Evolutionary conservation across 2,797 vertebrate species (phyloP), one percentile per base, ranked within the genome.

Genomic region (Craterocephalus amniculus): DNA sequence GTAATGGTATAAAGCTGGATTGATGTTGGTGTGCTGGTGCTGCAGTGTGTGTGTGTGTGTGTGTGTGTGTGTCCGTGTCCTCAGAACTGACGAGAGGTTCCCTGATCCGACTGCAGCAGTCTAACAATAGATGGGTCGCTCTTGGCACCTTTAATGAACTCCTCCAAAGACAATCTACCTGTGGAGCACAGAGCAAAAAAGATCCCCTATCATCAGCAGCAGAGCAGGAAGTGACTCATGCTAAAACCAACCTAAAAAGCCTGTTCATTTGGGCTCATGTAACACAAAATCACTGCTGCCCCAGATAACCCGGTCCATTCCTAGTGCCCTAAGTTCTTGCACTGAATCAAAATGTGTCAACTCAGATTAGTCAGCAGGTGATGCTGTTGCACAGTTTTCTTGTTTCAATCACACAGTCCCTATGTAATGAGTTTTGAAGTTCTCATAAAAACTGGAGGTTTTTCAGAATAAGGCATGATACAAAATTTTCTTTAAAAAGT

Each of bases 61-160:
- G 43, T 45, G 16, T 20, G 16, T 36, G 9, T 36, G 35, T 36
- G 6, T 11, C 35, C 10, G 13, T 45, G 63, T 78, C 59, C 69
- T 97, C 94, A 97, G 94, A 97, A 95, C 93, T 98, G 96, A 38
- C 91, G 93, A 65, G 97, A 93, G 34, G 96, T 93, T 87, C 96
- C 96, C 85, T 97, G 97, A 88, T 99, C 97, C 0, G 97, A 98
- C 93, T 99, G 97, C 89, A 99, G 95, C 87, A 99, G 95, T 78
- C 97, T 92, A 81, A 99, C 97, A 31, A 99, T 99, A 87, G 97
- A 98, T 0, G 98, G 98, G 91, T 99, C 98, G 0, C 97, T 99
- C 89, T 99, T 99, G 93, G 98, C 98, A 77, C 98, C 98, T 92
- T 94, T 95, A 90, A 99, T 99, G 93, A 99, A 99, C 89, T 99